These are phyloP conservation scores for Iselma pallidipennis DNA, from an alignment of 2,888 invertebrate genomes.

Conservation along the genomic window DNA sequence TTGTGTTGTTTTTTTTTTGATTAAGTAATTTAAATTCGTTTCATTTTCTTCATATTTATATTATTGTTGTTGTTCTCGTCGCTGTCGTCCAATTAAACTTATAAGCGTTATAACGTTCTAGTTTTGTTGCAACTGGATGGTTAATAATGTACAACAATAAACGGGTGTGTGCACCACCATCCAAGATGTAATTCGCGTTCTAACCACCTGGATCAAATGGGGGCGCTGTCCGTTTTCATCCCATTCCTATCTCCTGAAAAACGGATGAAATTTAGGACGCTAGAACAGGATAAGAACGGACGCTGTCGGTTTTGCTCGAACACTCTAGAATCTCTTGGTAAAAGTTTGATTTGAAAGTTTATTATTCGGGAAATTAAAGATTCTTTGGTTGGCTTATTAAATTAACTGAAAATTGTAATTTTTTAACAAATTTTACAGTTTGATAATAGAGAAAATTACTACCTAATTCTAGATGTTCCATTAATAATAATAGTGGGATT, in stretches of 20 bases:
- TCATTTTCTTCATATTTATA: background rate
- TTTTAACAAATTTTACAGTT: no score
- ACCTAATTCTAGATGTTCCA: no score
- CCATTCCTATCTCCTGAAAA: background rate
- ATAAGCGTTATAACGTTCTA: slow-evolving; percentile 38
- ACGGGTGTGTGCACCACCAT: slow-evolving; percentile 50
- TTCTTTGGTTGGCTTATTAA: no score
- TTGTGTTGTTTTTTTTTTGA: background rate
- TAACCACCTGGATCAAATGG: slow-evolving; percentile 35
- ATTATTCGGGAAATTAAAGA: no score
- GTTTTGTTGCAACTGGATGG: slow-evolving; percentile 38
- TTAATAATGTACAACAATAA: slow-evolving; percentile 47
- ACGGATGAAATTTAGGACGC: slow-evolving; percentile 33
- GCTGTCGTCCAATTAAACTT: slow-evolving; percentile 21
- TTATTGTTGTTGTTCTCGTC: background rate
- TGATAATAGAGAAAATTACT: no score
- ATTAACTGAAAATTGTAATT: no score
- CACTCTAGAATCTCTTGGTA: background rate
- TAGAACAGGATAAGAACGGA: slow-evolving; percentile 27
- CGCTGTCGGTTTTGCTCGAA: slow-evolving; percentile 25
- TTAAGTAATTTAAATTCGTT: background rate
- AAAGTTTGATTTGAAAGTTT: background rate
- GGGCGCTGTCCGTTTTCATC: slow-evolving; percentile 13
- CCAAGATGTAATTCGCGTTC: slow-evolving; percentile 42
- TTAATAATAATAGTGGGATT: no score